These are phyloP conservation scores for Thamnaconus septentrionalis DNA, from an alignment of 2,113 vertebrate species.

Conservation along the genomic window DNA sequence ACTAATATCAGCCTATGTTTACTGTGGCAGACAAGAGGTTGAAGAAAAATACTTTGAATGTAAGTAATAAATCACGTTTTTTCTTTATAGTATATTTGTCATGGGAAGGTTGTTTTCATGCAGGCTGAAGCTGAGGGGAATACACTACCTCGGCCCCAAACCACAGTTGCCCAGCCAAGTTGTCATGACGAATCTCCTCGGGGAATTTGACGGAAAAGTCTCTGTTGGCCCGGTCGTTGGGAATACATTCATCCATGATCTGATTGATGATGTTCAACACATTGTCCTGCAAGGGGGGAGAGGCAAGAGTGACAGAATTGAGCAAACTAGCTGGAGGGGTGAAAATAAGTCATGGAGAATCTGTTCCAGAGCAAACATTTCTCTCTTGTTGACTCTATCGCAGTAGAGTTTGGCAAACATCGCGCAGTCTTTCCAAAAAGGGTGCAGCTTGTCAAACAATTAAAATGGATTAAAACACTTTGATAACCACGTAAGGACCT, in stretches of 20 bases:
- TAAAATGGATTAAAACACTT: slow-evolving; percentile 41
- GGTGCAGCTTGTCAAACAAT: slow-evolving; percentile 29
- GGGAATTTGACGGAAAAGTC: slow-evolving; percentile 98
- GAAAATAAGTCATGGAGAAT: slow-evolving; percentile 4
- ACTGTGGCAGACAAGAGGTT: background rate
- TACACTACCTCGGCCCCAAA: slow-evolving; percentile 92
- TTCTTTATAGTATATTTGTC: background rate
- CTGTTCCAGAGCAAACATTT: slow-evolving; percentile 6
- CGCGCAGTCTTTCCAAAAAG: slow-evolving; percentile 18
- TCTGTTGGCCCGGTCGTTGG: slow-evolving; percentile 89
- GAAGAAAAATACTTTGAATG: background rate
- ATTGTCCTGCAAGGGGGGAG: slow-evolving; percentile 83
- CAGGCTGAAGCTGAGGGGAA: slow-evolving; percentile 30
- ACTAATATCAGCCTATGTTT: background rate
- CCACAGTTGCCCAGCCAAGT: slow-evolving; percentile 97
- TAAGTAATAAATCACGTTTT: background rate
- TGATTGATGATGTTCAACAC: slow-evolving; percentile 95
- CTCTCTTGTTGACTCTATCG: background rate
- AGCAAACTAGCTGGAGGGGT: slow-evolving; percentile 23
- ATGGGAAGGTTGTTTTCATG: slow-evolving; percentile 40
- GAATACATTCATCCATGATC: slow-evolving; percentile 98
- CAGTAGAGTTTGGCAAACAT: background rate
- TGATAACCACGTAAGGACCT: slow-evolving; percentile 24
- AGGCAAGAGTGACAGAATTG: slow-evolving; percentile 29
- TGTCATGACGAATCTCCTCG: slow-evolving; percentile 97